Conservation (phyloP, 2,797 vertebrate genomes). For the Sebastes matsubarae region DNA sequence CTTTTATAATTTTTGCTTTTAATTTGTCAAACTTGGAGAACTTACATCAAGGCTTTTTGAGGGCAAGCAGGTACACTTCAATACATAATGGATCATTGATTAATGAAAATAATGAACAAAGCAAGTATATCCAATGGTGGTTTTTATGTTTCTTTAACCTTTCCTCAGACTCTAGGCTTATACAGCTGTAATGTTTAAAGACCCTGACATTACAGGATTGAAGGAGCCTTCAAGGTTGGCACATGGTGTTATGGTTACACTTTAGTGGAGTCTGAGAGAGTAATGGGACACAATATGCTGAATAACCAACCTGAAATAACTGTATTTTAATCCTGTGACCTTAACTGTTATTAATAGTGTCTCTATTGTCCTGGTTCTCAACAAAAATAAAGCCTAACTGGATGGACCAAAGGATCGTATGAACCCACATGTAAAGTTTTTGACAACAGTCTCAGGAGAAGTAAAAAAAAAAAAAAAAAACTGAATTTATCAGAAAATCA, state of each 20-base stretch:
- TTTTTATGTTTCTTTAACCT: not conserved
- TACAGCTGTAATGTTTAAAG: not conserved
- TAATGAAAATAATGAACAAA: not conserved
- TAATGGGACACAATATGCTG: not conserved
- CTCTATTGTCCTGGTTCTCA: not conserved
- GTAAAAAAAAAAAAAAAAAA: not conserved
- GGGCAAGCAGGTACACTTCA: not conserved
- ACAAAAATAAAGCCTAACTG: not conserved
- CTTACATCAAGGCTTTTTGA: not conserved
- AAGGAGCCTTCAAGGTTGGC: not conserved
- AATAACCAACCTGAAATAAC: not conserved
- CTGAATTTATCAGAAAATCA: constrained; percentile 5
- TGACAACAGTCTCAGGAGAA: constrained; percentile 1
- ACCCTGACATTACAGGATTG: not conserved
- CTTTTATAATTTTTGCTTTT: not conserved
- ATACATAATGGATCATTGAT: not conserved
- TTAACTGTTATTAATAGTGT: not conserved
- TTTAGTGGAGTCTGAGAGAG: not conserved
- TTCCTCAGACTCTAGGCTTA: not conserved
- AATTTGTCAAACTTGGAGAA: not conserved
- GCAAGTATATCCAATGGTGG: not conserved
- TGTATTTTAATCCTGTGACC: not conserved
- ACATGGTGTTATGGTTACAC: not conserved
- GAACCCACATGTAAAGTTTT: not conserved
- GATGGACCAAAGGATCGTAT: not conserved